Percentiles rank a stretch among this genome's conserved stretches.
These are phyloP conservation scores for Dromococcyx pavoninus DNA, from an alignment of 2,797 vertebrate species.

Conservation along the genomic window DNA sequence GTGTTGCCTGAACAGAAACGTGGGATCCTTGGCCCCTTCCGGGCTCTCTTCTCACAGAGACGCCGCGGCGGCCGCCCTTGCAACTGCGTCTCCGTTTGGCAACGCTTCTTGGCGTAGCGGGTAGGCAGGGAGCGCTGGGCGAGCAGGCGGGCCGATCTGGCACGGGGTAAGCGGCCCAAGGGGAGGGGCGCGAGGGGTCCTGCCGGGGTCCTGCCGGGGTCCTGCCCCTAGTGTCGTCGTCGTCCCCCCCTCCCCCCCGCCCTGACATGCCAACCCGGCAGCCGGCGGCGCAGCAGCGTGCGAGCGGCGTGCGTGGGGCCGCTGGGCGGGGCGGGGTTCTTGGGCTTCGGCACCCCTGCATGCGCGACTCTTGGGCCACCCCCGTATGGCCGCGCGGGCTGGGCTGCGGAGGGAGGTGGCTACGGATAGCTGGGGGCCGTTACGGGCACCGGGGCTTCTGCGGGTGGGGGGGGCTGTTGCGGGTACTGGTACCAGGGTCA, in stretches of 20 bases:
- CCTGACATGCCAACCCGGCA: slow-evolving; percentile 70
- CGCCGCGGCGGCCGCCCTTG: rapidly evolving
- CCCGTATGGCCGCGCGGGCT: not conserved
- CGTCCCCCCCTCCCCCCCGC: not conserved
- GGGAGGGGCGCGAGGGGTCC: not conserved
- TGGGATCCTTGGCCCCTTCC: rapidly evolving
- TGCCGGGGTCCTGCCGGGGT: not conserved
- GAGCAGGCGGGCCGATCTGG: not conserved
- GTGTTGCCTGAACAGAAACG: not conserved
- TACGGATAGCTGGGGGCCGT: not conserved
- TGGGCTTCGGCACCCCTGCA: too few species aligned
- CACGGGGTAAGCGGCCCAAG: rapidly evolving
- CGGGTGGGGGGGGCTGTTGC: too few species aligned
- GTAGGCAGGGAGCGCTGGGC: rapidly evolving
- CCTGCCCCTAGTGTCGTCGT: too few species aligned
- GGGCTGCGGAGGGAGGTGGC: not conserved
- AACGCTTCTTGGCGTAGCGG: rapidly evolving
- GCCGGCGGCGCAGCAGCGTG: slow-evolving; percentile 45
- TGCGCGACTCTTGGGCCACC: not conserved
- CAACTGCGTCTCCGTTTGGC: rapidly evolving
- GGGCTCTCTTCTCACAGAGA: rapidly evolving
- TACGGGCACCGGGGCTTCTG: too few species aligned
- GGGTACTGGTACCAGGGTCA: too few species aligned
- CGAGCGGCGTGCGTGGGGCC: not conserved
- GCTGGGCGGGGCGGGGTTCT: too few species aligned